Evolutionary conservation across 1,140 invertebrate genomes (phyloP).

Genomic region (Papilio aristodemus): DNA sequence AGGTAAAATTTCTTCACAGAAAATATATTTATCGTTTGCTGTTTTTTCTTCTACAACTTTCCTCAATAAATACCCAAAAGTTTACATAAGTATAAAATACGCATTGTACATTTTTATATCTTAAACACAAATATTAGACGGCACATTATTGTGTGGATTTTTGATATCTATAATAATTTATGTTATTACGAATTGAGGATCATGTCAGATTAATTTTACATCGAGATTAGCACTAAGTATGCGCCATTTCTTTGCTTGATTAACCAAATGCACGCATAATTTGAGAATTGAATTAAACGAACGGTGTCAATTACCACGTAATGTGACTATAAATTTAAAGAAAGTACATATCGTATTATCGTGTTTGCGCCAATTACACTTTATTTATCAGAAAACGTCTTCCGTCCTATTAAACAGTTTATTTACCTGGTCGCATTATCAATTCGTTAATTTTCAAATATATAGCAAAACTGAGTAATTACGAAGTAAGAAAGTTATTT

Average conservation of each 20-base stretch:
- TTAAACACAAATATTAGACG: too few species aligned
- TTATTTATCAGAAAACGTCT: slow-evolving; percentile 21
- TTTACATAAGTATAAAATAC: too few species aligned
- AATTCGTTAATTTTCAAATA: background rate
- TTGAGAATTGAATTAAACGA: background rate
- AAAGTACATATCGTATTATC: slow-evolving; percentile 4
- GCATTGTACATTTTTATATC: too few species aligned
- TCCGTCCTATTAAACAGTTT: slow-evolving; percentile 8
- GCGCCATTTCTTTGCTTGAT: background rate
- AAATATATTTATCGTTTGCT: background rate
- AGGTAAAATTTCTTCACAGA: slow-evolving; percentile 12
- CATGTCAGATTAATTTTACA: too few species aligned
- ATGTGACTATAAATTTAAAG: slow-evolving; percentile 15
- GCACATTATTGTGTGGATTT: too few species aligned
- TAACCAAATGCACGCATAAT: background rate
- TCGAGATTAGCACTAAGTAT: too few species aligned
- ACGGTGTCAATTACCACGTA: background rate
- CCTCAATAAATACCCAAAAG: too few species aligned
- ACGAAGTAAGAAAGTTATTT: too few species aligned
- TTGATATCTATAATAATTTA: too few species aligned
- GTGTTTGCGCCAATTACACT: background rate
- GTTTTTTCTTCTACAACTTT: background rate
- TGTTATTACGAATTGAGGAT: too few species aligned
- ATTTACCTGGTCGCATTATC: slow-evolving; percentile 1
- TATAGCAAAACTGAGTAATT: too few species aligned